Base-by-base conservation (phyloP, 2,888 invertebrate genomes). In the Acanthococcus lagerstroemiae region DNA sequence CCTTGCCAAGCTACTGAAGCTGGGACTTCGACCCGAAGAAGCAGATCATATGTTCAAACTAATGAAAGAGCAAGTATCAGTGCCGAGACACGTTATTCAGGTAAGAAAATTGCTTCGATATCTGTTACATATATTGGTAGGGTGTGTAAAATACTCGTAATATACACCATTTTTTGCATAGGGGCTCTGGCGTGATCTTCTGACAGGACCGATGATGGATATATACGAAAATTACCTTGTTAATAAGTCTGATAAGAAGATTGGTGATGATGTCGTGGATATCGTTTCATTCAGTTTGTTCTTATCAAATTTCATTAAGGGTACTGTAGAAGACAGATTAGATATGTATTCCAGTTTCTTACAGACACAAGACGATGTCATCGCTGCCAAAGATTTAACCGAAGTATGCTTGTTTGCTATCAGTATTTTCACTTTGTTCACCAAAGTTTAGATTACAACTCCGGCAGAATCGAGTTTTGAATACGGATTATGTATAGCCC, bases 21-120 rank as follows among this genome's bases (percentile, higher is more conserved):
- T 63, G 15, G 63, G 63, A 24, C 50, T 63, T 37, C 63, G 63
- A 22, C 52, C 5, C 5, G 63, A 63, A 54, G 63, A 63, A 54
- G 63, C 50, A 4, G 52, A 63, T 54, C 63, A 63, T 54, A 52
- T 63, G 17, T 63, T 21, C 15, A 63, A 54, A 44, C 25, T 63
- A 24, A 21, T 63, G n/a, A 50, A 54, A 24, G 63, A 63, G 30
- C 54, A 63, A 54, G 37, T 22, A 44, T 22, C 4, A 24, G 54
- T 63, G 24, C 19, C 52, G 17, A 63, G 37, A 24, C 12, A 24
- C 17, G 22, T 30, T 3, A 52, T 63, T 37, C 52, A 44, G 24
- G 63, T 63, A 25, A 63, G 63, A 54, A 21, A 15, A n/a, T 17
- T 22, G 21, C 19, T 12, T 48, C n/a, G n/a, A 37, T 37, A 7